These are phyloP conservation scores for Psylliodes chrysocephalus DNA, from an alignment of 2,888 invertebrate species.

Conservation along the genomic window DNA sequence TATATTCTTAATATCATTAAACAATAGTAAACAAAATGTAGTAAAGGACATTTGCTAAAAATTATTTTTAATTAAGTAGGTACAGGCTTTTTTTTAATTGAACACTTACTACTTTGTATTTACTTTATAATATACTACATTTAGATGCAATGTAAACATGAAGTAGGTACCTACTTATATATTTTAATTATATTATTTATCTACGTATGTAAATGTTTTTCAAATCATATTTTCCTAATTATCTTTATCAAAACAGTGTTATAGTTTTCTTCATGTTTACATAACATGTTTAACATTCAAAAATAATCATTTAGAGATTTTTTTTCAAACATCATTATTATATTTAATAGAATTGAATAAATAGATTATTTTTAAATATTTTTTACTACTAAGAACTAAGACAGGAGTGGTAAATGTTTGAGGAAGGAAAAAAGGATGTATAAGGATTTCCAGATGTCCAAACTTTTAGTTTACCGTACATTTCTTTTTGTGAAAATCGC, in stretches of 20 bases:
- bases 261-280: background rate
- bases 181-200: background rate
- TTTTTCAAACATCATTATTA: background rate
- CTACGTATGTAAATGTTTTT: background rate
- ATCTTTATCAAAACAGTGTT: background rate
- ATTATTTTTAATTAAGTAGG: background rate
- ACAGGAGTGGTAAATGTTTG: conserved; percentile 29
- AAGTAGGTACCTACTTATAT: background rate
- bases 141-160: background rate
- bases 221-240: background rate
- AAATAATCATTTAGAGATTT: conserved; percentile 4
- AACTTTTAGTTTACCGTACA: conserved; percentile 35
- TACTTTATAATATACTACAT: background rate
- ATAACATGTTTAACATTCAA: background rate
- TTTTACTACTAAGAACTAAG: conserved; percentile 4
- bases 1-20: background rate
- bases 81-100: too few species aligned
- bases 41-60: background rate
- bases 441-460: conserved; percentile 59
- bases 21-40: background rate
- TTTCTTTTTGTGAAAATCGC: background rate
- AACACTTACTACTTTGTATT: background rate
- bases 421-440: conserved; percentile 29
- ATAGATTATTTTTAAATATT: conserved; percentile 12
- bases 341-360: background rate